Conservation (phyloP, 2,888 invertebrate species). For the Mesorhabditis spiculigera region DNA sequence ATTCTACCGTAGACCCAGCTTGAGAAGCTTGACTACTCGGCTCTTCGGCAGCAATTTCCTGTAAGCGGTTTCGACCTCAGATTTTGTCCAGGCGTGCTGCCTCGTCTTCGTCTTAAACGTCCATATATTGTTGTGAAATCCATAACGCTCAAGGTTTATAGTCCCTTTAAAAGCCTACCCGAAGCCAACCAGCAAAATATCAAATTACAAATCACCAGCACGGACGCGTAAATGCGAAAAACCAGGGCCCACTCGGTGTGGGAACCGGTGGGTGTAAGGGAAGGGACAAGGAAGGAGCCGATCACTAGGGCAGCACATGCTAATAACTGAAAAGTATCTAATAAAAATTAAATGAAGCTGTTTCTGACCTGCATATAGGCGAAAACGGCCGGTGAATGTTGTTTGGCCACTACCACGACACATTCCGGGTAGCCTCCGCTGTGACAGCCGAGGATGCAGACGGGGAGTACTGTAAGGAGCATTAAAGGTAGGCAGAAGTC, state of each 20-base stretch:
- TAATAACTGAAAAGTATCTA: not conserved
- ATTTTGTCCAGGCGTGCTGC: too few relatives aligned
- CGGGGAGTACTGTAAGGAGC: not conserved
- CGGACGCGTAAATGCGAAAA: not conserved
- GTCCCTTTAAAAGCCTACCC: not conserved
- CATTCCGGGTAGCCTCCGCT: not conserved
- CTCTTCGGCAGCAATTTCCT: too few relatives aligned
- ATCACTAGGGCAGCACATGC: not conserved
- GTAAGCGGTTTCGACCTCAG: too few relatives aligned
- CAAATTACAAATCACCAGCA: not conserved
- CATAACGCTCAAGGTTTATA: too few relatives aligned
- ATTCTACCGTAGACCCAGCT: too few relatives aligned
- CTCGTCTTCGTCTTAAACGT: too few relatives aligned
- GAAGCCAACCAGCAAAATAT: not conserved
- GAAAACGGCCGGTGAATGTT: not conserved
- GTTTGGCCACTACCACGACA: not conserved
- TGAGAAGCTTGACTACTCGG: too few relatives aligned
- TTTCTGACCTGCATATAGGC: not conserved
- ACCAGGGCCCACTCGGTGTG: not conserved
- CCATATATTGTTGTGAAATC: too few relatives aligned
- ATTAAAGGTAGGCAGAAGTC: too few relatives aligned
- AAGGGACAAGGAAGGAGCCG: not conserved
- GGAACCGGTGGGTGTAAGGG: not conserved
- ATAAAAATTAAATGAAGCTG: not conserved
- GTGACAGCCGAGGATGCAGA: not conserved